phyloP scores from a whole-genome alignment of 2,797 vertebrate genomes.

The Philypnodon macrostomus region DNA sequence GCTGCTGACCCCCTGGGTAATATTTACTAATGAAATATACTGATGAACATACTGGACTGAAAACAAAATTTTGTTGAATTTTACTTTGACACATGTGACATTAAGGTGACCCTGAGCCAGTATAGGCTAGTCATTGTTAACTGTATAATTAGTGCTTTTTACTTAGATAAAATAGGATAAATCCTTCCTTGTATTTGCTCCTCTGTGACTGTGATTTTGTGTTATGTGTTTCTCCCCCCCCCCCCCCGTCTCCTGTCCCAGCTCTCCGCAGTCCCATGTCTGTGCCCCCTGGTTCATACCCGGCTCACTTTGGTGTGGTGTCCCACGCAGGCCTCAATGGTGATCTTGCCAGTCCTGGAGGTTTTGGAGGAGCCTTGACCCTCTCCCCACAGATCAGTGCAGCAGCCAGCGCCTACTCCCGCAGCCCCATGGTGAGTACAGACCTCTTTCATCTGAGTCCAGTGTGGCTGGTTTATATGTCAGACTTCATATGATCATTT shows the following conservation, averaged over 20 bases:
- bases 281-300: slow-evolving; percentile 81
- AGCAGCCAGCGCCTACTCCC: slow-evolving; percentile 78
- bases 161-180: slow-evolving; percentile 8
- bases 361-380: slow-evolving; percentile 85
- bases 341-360: slow-evolving; percentile 81
- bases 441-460: slow-evolving; percentile 17
- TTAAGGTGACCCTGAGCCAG: not conserved
- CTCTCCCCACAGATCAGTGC: slow-evolving; percentile 86
- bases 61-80: slow-evolving; percentile 20
- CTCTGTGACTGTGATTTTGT: slow-evolving; percentile 42
- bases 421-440: slow-evolving; percentile 83
- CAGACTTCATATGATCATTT: not conserved
- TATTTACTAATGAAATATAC: slow-evolving; percentile 29
- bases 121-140: not conserved
- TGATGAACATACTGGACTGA: too few species aligned
- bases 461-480: not conserved
- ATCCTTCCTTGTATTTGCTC: slow-evolving; percentile 26
- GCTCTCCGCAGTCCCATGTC: slow-evolving; percentile 86
- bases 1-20: slow-evolving; percentile 81
- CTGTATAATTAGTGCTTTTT: not conserved
- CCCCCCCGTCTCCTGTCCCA: slow-evolving; percentile 52
- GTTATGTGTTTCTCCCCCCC: slow-evolving; percentile 24
- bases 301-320: slow-evolving; percentile 83
- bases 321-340: slow-evolving; percentile 84
- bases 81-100: slow-evolving; percentile 1